Conservation (phyloP, 2,797 vertebrate species). For the Ptychobarbus kaznakovi region DNA sequence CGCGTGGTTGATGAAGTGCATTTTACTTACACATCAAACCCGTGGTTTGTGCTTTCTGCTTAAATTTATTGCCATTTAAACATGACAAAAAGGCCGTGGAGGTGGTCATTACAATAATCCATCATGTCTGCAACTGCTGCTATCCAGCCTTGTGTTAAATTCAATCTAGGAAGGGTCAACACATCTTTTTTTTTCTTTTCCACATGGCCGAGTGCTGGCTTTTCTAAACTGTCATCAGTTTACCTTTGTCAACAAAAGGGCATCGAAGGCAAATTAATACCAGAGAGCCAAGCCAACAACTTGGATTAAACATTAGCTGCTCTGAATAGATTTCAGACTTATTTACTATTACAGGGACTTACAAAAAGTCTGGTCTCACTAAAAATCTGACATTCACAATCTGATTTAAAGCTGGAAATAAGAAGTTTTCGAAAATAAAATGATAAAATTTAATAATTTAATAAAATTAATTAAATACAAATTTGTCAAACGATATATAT, state of each 20-base stretch:
- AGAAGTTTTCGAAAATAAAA: neutral
- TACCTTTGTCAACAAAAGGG: conserved; percentile 93
- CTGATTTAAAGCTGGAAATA: neutral
- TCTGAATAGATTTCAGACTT: conserved; percentile 12
- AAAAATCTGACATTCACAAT: neutral
- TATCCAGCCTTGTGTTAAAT: conserved; percentile 90
- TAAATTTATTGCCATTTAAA: conserved; percentile 98
- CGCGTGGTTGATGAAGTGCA: conserved; percentile 81
- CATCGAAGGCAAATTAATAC: conserved; percentile 82
- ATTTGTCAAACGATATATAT: neutral
- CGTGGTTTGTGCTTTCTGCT: conserved; percentile 71
- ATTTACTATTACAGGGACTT: neutral
- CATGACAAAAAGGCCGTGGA: conserved; percentile 91
- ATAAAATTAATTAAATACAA: neutral
- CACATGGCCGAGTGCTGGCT: conserved; percentile 77
- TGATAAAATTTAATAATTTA: neutral
- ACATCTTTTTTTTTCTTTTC: conserved; percentile 73
- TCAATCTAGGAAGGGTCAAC: conserved; percentile 96
- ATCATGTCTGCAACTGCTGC: conserved; percentile 92
- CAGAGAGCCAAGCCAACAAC: conserved; percentile 70
- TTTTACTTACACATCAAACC: conserved; percentile 96
- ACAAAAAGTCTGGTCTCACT: neutral
- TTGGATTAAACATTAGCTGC: conserved; percentile 36
- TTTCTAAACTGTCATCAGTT: conserved; percentile 87
- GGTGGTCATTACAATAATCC: conserved; percentile 96